Base-by-base conservation (phyloP, 2,888 invertebrate genomes). In the Hypomecis punctinalis region DNA sequence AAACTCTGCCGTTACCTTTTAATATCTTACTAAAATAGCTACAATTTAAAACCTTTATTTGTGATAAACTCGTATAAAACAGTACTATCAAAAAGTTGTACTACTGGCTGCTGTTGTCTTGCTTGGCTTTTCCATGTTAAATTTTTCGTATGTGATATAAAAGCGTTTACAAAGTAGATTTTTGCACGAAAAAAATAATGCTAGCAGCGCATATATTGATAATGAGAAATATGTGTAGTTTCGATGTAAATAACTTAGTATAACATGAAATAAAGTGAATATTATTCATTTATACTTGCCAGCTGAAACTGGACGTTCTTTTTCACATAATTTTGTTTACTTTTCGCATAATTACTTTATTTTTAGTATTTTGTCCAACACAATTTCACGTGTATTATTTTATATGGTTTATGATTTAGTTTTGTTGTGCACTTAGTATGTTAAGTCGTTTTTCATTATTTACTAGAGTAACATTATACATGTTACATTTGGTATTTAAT, bases 211-310 rank as follows among this genome's bases (percentile, higher is more conserved):
- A 37, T 11, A 51, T 5, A 51, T 37, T 36, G n/a, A 49, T 49
- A 49, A 8, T 49, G 11, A 23, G 23, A 23, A 23, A 5, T 35
- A 7, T 23, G 5, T 36, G 6, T 49, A 49, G 11, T 37, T 49
- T 36, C 35, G 35, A 10, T 48, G 47, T 49, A 49, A 49, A 49
- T 49, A 49, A 49, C n/a, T 49, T 51, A 51, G 37, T 51, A 35
- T 35, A 6, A 23, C 23, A 23, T 23, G 23, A 33, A 47, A 8
- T 33, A 5, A 9, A 10, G 4, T 13, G 3, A 6, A 23, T 33
- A 1, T 47, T 9, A 4, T 47, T 11, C 47, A 6, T 48, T 47
- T n/a, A 7, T 45, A 48, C 6, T 35, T 5, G 35, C 35, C 8
- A 10, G 6, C 33, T 33, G 8, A 10, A 6, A n/a, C 35, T 39